Evolutionary conservation across 2,888 invertebrate species (phyloP).

Genomic region (Sarcophaga rosellei): DNA sequence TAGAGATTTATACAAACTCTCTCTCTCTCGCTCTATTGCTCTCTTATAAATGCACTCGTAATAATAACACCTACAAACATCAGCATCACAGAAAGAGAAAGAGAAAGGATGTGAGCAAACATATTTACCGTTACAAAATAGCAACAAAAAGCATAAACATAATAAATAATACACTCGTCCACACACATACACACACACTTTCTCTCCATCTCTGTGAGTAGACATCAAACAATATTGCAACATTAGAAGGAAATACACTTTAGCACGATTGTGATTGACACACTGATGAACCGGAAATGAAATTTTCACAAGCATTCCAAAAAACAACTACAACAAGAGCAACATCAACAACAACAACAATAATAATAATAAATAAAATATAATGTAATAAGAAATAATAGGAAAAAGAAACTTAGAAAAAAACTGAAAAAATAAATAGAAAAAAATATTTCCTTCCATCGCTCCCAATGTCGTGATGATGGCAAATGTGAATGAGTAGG

Average conservation of each 20-base stretch:
- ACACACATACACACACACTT: neutral
- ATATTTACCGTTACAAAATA: neutral
- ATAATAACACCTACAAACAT: no score
- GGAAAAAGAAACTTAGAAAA: constrained; percentile 19
- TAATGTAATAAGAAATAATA: neutral
- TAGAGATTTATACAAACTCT: no score
- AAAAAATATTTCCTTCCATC: no score
- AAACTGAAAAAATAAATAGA: neutral
- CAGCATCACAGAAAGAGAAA: no score
- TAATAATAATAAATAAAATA: neutral
- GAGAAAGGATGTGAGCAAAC: no score
- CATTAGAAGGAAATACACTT: constrained; percentile 63
- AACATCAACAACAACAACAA: neutral
- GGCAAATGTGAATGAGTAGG: no score
- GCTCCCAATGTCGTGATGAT: no score
- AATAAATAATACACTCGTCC: no score
- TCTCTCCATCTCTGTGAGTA: no score
- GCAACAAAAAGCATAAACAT: no score
- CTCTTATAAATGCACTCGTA: no score
- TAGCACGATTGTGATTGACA: constrained; percentile 65
- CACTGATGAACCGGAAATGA: constrained; percentile 66
- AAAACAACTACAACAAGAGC: constrained; percentile 25
- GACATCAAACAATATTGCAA: constrained; percentile 41
- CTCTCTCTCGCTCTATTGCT: no score
- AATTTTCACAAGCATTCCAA: constrained; percentile 52